Percentiles rank a stretch among this genome's conserved stretches.
Evolutionary conservation across 2,797 vertebrate species (phyloP).

Genomic region (Nothura maculosa): DNA sequence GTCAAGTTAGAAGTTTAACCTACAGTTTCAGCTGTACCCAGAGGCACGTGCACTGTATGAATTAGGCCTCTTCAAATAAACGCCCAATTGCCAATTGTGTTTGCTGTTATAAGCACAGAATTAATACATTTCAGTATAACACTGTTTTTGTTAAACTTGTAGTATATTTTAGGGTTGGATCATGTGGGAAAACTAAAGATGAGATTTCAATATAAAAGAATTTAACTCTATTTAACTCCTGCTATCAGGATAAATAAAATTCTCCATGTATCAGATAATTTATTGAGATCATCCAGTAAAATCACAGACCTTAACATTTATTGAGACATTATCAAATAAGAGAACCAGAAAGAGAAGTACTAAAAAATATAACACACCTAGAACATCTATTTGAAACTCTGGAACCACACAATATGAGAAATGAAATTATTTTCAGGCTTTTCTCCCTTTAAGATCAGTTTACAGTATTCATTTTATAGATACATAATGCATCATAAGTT

Average conservation of each 20-base stretch:
- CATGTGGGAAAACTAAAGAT: neutral
- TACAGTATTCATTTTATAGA: slow-evolving; percentile 14
- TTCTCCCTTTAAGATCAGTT: neutral
- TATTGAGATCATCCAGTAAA: neutral
- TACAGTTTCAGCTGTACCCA: neutral
- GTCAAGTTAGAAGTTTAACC: neutral
- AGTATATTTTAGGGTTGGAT: neutral
- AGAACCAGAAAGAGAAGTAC: neutral
- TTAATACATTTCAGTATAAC: neutral
- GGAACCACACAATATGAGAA: neutral
- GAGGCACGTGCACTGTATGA: neutral
- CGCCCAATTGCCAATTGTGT: neutral
- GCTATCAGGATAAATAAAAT: neutral
- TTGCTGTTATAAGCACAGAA: neutral
- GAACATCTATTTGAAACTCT: neutral
- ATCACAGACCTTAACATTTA: neutral
- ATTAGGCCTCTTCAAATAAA: neutral
- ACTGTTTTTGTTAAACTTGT: neutral
- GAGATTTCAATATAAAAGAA: neutral
- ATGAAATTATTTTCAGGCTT: neutral
- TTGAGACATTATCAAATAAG: neutral
- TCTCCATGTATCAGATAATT: neutral
- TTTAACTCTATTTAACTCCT: neutral
- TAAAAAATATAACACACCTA: neutral
- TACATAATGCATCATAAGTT: neutral